phyloP scores from a whole-genome alignment of 2,888 invertebrate species.

The Chrysolina haemoptera region DNA sequence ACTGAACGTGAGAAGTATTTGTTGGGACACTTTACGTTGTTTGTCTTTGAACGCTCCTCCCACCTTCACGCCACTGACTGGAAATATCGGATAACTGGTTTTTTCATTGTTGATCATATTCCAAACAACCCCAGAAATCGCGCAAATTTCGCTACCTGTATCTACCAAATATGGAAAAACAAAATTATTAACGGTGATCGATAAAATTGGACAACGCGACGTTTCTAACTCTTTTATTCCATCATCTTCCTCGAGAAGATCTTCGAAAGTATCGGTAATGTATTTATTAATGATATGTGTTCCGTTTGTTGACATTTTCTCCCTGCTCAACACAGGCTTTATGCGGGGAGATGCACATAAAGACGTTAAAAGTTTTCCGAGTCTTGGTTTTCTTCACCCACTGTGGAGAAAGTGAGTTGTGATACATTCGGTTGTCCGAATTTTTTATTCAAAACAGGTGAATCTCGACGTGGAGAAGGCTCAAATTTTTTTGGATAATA shows the following conservation, averaged over 20 bases:
- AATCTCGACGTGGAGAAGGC: too few relatives aligned
- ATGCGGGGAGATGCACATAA: slow-evolving; percentile 12
- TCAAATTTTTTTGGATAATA: too few relatives aligned
- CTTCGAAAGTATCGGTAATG: background rate
- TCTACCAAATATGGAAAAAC: background rate
- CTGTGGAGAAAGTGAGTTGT: too few relatives aligned
- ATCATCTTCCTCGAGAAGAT: background rate
- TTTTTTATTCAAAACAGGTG: too few relatives aligned
- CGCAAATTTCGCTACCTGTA: background rate
- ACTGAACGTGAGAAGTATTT: background rate
- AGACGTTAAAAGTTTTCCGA: background rate
- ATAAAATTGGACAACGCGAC: background rate
- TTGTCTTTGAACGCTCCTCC: background rate
- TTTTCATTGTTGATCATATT: background rate
- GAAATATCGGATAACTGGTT: background rate
- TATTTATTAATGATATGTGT: background rate
- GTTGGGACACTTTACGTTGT: background rate
- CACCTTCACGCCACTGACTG: background rate
- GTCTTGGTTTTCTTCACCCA: background rate
- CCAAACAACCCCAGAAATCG: background rate
- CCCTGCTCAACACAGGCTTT: background rate
- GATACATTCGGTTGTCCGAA: too few relatives aligned
- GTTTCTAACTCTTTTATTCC: too few relatives aligned
- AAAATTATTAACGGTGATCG: background rate
- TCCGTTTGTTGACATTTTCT: background rate